These are phyloP conservation scores for Pyrrhia umbra DNA, from an alignment of 2,888 invertebrate genomes.

Conservation along the genomic window DNA sequence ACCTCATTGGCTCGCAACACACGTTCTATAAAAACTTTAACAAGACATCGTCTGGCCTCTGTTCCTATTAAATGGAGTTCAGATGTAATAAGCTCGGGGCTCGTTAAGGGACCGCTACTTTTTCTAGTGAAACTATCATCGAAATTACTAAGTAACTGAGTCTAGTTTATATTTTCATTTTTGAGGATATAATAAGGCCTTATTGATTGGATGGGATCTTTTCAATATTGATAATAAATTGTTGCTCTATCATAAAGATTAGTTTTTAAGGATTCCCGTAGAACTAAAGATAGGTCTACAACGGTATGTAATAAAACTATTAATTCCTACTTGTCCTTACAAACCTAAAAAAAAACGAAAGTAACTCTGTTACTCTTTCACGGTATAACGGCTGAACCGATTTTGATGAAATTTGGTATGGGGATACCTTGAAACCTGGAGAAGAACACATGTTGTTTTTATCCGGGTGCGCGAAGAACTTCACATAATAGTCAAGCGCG, in stretches of 20 bases:
- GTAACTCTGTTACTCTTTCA: too few species aligned
- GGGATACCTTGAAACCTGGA: too few species aligned
- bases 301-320: not conserved
- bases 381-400: too few species aligned
- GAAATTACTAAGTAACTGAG: constrained; percentile 12
- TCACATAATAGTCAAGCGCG: too few species aligned
- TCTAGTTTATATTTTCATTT: constrained; percentile 3
- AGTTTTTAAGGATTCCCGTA: not conserved
- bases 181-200: not conserved
- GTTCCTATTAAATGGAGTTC: constrained; percentile 43
- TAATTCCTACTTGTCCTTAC: too few species aligned
- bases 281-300: not conserved
- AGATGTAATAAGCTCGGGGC: constrained; percentile 34
- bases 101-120: constrained; percentile 30
- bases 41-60: constrained; percentile 38
- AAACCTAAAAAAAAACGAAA: too few species aligned
- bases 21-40: constrained; percentile 45
- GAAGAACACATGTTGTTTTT: too few species aligned
- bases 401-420: too few species aligned
- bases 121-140: constrained; percentile 16
- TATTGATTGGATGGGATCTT: not conserved
- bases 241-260: not conserved
- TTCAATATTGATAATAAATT: not conserved
- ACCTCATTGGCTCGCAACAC: constrained; percentile 46
- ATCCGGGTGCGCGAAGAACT: too few species aligned